phyloP scores from a whole-genome alignment of 2,113 vertebrate species.

The Petromus typicus region DNA sequence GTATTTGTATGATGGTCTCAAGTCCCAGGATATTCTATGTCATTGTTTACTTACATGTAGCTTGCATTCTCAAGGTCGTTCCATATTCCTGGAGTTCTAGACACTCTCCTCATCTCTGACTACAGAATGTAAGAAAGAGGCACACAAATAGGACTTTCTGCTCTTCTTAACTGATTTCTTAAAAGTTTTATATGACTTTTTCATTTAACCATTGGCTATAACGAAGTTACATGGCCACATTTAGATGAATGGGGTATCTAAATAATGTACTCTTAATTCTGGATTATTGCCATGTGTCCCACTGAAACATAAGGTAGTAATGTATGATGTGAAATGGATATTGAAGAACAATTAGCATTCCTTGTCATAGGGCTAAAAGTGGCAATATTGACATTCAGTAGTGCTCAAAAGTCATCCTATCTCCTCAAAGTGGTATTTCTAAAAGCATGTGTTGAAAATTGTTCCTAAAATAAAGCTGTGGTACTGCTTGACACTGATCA shows the following conservation, averaged over 20 bases:
- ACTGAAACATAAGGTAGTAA: neutral
- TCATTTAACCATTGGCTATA: neutral
- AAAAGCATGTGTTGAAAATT: neutral
- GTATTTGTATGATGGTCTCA: neutral
- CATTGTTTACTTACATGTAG: neutral
- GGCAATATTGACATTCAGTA: neutral
- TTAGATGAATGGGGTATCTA: neutral
- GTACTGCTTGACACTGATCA: neutral
- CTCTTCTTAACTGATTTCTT: neutral
- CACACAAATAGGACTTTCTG: neutral
- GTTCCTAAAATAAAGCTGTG: neutral
- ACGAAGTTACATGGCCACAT: neutral
- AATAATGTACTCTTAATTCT: neutral
- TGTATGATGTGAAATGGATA: neutral
- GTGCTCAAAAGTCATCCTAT: neutral
- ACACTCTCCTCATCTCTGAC: neutral
- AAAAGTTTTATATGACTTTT: conserved; percentile 17
- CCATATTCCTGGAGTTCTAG: neutral
- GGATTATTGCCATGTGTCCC: neutral
- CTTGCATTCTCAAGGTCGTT: conserved; percentile 27
- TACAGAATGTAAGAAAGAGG: neutral
- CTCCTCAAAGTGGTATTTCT: neutral
- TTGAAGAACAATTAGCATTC: neutral
- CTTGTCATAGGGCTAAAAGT: neutral
- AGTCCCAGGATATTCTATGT: neutral